Base-by-base conservation (phyloP, 2,113 vertebrate species). In the Gobiocypris rarus region DNA sequence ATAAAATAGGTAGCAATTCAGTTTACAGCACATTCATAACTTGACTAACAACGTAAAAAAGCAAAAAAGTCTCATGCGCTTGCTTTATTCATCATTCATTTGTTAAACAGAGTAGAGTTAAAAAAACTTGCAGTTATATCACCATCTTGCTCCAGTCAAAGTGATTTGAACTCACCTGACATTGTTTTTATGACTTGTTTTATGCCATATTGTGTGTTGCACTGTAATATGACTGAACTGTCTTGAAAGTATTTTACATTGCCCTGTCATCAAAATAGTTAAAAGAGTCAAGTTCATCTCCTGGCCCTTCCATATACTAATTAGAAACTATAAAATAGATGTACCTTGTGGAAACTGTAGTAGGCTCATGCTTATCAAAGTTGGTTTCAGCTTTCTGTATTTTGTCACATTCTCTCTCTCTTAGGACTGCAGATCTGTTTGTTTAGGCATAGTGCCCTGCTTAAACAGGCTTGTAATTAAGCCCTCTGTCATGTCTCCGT, bases 401-500 rank as follows among this genome's bases (percentile, higher is more conserved):
- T 69, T 50, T 63, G 43, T 52, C 58, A 3, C 61, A 14, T 34
- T 9, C 22, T 24, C 69, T 41, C 56, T 63, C 84, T 67, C 28
- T 48, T 54, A 28, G 22, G 52, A 45, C 48, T 19, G 7, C 58
- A 80, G 41, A 59, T 74, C 22, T 71, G 41, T 86, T 76, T 75
- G 75, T 83, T 59, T 74, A 80, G 77, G 24, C 81, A 1, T 74
- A 50, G 48, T 76, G 48, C 59, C 76, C 54, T 78, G 58, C 84
- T 85, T 75, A 75, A 63, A 85, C 43, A 85, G 70, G 38, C 54
- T 81, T 85, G 67, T 75, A 85, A 85, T 85, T 85, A 73, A 74
- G 54, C 45, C 38, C 45, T 65, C 70, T 59, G n/a, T 50, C 56
- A 74, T 22, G 70, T 75, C 10, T 75, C 19, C 24, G 13, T 70